phyloP scores from a whole-genome alignment of 2,888 invertebrate genomes.

The Andricus curvator region DNA sequence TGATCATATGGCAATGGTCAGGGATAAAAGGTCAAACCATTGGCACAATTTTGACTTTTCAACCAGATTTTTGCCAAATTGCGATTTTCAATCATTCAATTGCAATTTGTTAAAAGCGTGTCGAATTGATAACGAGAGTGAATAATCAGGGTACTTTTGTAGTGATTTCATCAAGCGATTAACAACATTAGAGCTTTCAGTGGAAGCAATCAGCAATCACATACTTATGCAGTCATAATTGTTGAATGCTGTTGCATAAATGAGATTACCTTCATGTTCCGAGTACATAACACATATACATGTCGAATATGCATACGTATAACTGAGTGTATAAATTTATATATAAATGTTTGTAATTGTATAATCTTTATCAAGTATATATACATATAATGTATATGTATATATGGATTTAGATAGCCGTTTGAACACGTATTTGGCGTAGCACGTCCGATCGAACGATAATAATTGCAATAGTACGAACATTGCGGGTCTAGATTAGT shows the following conservation, averaged over 20 bases:
- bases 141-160: no score
- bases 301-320: not conserved
- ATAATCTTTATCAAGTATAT: no score
- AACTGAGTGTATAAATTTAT: not conserved
- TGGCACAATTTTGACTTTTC: no score
- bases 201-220: not conserved
- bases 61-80: no score
- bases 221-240: not conserved
- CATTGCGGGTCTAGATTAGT: constrained; percentile 21
- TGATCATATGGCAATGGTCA: no score
- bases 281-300: not conserved
- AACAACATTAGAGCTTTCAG: not conserved
- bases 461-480: constrained; percentile 2
- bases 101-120: no score
- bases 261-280: not conserved
- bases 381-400: not conserved
- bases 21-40: no score
- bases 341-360: not conserved
- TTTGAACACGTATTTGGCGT: not conserved
- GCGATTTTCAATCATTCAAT: no score
- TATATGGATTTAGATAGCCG: not conserved
- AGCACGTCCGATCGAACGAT: constrained; percentile 10
- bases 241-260: not conserved
- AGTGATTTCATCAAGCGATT: no score
- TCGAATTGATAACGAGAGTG: no score